These are phyloP conservation scores for Sphinx pinastri DNA, from an alignment of 2,888 invertebrate genomes.

Conservation along the genomic window DNA sequence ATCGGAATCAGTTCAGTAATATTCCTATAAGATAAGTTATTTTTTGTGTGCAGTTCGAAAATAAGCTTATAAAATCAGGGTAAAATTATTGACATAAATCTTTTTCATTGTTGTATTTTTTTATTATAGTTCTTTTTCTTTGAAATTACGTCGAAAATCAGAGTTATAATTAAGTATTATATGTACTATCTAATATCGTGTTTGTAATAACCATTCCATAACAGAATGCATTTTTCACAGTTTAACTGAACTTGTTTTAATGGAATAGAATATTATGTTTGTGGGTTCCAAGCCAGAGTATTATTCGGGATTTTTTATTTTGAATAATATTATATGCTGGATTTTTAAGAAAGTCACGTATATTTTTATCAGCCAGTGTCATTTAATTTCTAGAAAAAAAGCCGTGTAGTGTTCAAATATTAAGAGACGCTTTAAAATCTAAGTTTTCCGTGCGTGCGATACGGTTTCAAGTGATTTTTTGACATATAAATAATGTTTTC, in stretches of 20 bases:
- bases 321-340: too few relatives aligned
- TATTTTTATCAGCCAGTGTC: too few relatives aligned
- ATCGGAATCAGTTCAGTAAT: background rate
- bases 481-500: background rate
- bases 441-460: too few relatives aligned
- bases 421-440: too few relatives aligned
- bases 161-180: too few relatives aligned
- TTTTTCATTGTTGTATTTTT: background rate
- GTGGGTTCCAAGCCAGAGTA: background rate
- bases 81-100: conserved; percentile 5
- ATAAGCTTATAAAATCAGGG: conserved; percentile 11
- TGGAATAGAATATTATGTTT: background rate
- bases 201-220: conserved; percentile 5
- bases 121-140: too few relatives aligned
- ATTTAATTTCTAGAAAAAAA: too few relatives aligned
- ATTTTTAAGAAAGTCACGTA: too few relatives aligned
- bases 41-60: background rate
- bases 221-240: conserved; percentile 7
- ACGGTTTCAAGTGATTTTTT: too few relatives aligned
- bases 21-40: background rate
- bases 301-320: background rate
- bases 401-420: too few relatives aligned
- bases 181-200: too few relatives aligned
- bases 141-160: too few relatives aligned
- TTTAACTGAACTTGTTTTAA: background rate